These are phyloP conservation scores for Elephas maximus DNA, from an alignment of 2,113 vertebrate genomes.

Conservation along the genomic window DNA sequence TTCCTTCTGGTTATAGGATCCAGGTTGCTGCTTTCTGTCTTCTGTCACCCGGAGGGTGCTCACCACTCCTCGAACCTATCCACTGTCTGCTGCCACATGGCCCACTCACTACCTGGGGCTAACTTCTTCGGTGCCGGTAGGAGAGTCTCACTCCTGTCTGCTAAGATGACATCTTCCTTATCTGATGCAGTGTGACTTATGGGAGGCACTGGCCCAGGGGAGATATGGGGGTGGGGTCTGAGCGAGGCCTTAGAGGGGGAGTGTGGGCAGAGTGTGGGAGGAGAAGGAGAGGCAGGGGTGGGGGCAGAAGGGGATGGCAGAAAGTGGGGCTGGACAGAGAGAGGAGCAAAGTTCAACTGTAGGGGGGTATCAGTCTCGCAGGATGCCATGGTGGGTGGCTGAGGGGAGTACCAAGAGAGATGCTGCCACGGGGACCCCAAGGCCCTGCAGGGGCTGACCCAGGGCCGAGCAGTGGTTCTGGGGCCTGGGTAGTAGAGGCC, in stretches of 20 bases:
- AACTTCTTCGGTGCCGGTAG: rapidly evolving
- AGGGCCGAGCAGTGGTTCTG: not conserved
- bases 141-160: not conserved
- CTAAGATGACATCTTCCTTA: rapidly evolving
- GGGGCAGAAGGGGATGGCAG: not conserved
- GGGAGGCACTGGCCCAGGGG: too few species aligned
- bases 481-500: not conserved
- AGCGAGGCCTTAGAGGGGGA: not conserved
- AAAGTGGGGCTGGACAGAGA: not conserved
- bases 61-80: not conserved
- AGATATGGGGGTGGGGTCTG: not conserved
- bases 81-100: rapidly evolving
- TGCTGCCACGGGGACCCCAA: not conserved
- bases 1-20: not conserved
- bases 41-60: not conserved
- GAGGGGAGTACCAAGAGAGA: not conserved
- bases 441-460: not conserved
- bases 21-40: not conserved
- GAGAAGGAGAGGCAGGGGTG: not conserved
- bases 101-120: not conserved
- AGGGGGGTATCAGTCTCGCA: not conserved
- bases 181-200: rapidly evolving
- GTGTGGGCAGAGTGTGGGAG: not conserved
- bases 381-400: not conserved
- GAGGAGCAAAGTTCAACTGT: not conserved